These are phyloP conservation scores for Aphodius sticticus DNA, from an alignment of 2,888 invertebrate species.

Conservation along the genomic window DNA sequence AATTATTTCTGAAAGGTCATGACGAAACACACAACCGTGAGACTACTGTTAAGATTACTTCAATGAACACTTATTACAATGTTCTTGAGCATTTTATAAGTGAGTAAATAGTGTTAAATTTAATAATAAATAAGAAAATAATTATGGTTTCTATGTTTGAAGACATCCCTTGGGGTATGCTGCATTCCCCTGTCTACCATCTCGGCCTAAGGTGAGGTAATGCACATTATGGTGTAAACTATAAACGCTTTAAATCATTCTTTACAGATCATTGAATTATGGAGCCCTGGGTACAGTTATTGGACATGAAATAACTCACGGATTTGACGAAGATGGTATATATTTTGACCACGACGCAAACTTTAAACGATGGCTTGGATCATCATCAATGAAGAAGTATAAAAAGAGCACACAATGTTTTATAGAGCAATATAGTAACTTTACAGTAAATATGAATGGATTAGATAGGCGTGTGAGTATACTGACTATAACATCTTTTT, in stretches of 20 bases:
- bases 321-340: constrained; percentile 71
- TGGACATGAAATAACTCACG: not conserved
- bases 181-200: constrained; percentile 85
- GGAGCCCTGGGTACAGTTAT: constrained; percentile 11
- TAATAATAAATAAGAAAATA: not conserved
- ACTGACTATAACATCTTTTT: not conserved
- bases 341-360: constrained; percentile 88
- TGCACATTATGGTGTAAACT: constrained; percentile 23
- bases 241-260: not conserved
- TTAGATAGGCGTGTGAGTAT: constrained; percentile 68
- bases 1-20: not conserved
- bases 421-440: constrained; percentile 80
- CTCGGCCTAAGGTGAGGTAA: constrained; percentile 80
- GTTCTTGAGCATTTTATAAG: constrained; percentile 84
- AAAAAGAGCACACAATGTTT: constrained; percentile 83
- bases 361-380: constrained; percentile 90
- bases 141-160: not conserved
- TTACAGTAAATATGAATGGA: constrained; percentile 66
- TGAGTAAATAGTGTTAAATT: too few species aligned
- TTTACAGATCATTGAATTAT: constrained; percentile 14
- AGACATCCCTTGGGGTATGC: constrained; percentile 86
- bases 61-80: constrained; percentile 79
- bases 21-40: not conserved
- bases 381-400: constrained; percentile 77
- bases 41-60: not conserved